Evolutionary conservation across 1,140 invertebrate genomes (phyloP).

Genomic region (Portunus trituberculatus): DNA sequence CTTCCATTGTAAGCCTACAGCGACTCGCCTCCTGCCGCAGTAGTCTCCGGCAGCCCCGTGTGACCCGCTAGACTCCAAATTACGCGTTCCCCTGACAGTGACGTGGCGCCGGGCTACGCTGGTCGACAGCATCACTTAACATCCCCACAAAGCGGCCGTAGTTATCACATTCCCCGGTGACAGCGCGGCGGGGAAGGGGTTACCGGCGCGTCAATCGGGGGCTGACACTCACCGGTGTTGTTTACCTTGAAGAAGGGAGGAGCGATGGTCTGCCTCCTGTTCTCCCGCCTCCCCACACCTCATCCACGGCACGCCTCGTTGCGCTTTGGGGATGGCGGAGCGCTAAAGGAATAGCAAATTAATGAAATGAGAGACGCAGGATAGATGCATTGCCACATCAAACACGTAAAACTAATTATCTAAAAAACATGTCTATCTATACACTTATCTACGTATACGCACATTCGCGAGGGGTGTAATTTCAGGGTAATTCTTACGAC

Average conservation of each 20-base stretch:
- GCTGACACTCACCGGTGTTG: slow-evolving; percentile 3
- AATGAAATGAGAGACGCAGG: not conserved
- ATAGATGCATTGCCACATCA: not conserved
- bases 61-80: slow-evolving; percentile 21
- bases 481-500: not conserved
- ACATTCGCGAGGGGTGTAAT: not conserved
- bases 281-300: not conserved
- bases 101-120: slow-evolving; percentile 6
- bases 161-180: slow-evolving; percentile 55
- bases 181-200: slow-evolving; percentile 30
- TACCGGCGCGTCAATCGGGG: slow-evolving; percentile 1
- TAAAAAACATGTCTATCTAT: too few relatives aligned
- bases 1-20: not conserved
- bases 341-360: not conserved
- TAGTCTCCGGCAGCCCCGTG: not conserved
- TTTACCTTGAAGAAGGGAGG: slow-evolving; percentile 42
- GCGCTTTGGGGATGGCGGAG: not conserved
- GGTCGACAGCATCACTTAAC: slow-evolving; percentile 59
- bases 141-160: slow-evolving; percentile 57
- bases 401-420: not conserved
- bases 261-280: not conserved
- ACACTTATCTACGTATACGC: not conserved
- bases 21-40: not conserved
- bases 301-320: not conserved
- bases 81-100: slow-evolving; percentile 49